Conservation (phyloP, 2,113 vertebrate species). For the Zeus faber region DNA sequence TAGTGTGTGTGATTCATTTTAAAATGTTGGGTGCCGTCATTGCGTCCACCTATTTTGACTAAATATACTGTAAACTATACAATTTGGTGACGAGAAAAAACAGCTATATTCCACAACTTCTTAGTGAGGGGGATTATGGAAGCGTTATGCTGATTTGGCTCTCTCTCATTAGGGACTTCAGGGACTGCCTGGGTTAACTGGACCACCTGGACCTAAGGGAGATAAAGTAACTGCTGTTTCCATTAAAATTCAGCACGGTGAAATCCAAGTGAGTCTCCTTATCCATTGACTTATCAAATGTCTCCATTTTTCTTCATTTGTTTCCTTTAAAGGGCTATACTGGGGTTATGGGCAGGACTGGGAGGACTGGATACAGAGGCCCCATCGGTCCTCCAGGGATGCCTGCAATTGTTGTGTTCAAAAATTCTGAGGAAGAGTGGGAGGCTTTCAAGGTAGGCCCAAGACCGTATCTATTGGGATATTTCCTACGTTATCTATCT, state of each 20-base stretch:
- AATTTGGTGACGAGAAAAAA: too few relatives aligned
- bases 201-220: conserved; percentile 69
- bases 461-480: too few relatives aligned
- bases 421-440: conserved; percentile 76
- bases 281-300: not conserved
- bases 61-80: too few relatives aligned
- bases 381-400: conserved; percentile 69
- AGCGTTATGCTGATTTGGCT: conserved; percentile 8
- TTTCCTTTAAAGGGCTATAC: conserved; percentile 60
- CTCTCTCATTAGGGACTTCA: conserved; percentile 47
- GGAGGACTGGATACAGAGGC: conserved; percentile 65
- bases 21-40: too few relatives aligned
- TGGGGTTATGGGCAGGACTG: conserved; percentile 69
- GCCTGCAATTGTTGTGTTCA: conserved; percentile 68
- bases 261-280: too few relatives aligned
- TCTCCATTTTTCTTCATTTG: too few relatives aligned
- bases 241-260: too few relatives aligned
- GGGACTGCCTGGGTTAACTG: conserved; percentile 62
- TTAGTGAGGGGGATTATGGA: too few relatives aligned
- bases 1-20: too few relatives aligned
- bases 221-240: conserved; percentile 66
- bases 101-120: too few relatives aligned
- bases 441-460: conserved; percentile 69
- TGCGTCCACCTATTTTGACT: too few relatives aligned
- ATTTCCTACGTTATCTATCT: not conserved